Evolutionary conservation across 2,797 vertebrate genomes (phyloP).

Genomic region (Hirundo rustica): DNA sequence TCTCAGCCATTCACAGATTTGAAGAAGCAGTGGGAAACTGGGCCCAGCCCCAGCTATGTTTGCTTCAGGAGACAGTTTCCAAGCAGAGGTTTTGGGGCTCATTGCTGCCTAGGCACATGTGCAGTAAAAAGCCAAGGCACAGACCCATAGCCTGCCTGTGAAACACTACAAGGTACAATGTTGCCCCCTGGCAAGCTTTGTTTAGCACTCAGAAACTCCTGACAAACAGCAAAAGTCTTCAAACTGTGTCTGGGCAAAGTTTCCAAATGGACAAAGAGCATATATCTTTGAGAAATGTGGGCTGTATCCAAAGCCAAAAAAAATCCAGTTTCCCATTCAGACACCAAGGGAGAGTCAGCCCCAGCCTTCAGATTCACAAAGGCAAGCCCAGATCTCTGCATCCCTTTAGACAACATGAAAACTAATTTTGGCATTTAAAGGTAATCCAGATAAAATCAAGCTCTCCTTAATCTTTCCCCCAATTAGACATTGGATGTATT

Average conservation of each 20-base stretch:
- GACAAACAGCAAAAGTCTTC: not conserved
- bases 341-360: not conserved
- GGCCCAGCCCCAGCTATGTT: accelerated
- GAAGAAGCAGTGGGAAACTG: not conserved
- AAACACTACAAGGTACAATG: not conserved
- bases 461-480: not conserved
- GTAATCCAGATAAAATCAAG: conserved; percentile 1
- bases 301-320: not conserved
- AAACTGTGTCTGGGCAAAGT: not conserved
- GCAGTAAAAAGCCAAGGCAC: not conserved
- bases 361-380: not conserved
- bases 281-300: not conserved
- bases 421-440: not conserved
- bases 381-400: not conserved
- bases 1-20: not conserved
- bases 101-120: accelerated
- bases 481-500: not conserved
- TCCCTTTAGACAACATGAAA: not conserved
- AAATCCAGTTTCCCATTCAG: not conserved
- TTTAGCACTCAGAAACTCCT: not conserved
- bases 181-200: not conserved
- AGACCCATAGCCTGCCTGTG: not conserved
- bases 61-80: not conserved
- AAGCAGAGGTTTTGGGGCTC: not conserved
- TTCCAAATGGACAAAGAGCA: not conserved